phyloP scores from a whole-genome alignment of 2,797 vertebrate genomes.

The Chaunax sp. region DNA sequence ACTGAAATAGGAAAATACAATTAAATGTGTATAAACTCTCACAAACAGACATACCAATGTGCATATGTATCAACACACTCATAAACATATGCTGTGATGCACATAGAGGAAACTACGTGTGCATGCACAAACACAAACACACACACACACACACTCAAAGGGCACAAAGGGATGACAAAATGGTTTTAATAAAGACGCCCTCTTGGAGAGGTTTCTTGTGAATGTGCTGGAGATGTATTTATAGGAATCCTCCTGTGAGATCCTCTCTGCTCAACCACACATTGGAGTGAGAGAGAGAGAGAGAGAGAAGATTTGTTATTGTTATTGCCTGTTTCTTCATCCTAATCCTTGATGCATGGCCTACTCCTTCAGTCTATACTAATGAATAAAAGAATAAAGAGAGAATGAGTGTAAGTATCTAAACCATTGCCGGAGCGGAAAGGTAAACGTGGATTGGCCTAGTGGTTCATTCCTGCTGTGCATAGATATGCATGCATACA shows the following conservation, averaged over 20 bases:
- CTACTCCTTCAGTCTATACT: conserved; percentile 53
- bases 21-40: conserved; percentile 41
- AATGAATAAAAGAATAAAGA: conserved; percentile 78
- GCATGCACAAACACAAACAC: conserved; percentile 1
- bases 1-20: conserved; percentile 50
- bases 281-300: conserved; percentile 50
- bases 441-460: conserved; percentile 53
- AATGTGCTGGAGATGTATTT: conserved; percentile 82
- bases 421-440: conserved; percentile 59
- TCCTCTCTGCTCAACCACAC: conserved; percentile 61
- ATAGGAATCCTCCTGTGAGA: conserved; percentile 78
- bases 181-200: conserved; percentile 82
- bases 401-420: conserved; percentile 60
- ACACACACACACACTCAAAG: conserved; percentile 48
- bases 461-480: conserved; percentile 31
- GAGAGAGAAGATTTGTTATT: conserved; percentile 48
- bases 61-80: neutral
- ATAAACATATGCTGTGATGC: neutral
- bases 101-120: neutral
- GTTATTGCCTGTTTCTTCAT: conserved; percentile 67
- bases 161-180: conserved; percentile 77
- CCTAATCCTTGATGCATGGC: conserved; percentile 67
- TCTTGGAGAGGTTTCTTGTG: conserved; percentile 78
- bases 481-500: conserved; percentile 6
- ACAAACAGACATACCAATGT: conserved; percentile 26